Conservation (phyloP, 2,113 vertebrate species). For the Psilopogon haemacephalus region DNA sequence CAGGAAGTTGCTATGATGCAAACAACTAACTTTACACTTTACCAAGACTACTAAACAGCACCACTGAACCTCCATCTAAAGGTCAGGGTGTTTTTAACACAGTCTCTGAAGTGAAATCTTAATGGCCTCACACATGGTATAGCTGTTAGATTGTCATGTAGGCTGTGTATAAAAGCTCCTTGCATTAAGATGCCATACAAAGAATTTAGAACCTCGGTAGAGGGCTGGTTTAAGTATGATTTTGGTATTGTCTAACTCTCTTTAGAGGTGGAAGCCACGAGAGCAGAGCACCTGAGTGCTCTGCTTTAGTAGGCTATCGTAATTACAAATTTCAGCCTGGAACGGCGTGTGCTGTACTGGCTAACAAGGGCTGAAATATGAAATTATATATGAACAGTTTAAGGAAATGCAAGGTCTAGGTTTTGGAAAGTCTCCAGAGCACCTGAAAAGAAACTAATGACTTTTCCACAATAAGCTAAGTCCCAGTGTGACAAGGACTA, state of each 20-base stretch:
- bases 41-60: background rate
- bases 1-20: background rate
- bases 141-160: background rate
- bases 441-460: conserved; percentile 52
- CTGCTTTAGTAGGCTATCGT: background rate
- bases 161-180: background rate
- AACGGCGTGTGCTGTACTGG: background rate
- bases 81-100: background rate
- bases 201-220: background rate
- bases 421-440: conserved; percentile 44
- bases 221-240: background rate
- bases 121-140: background rate
- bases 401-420: conserved; percentile 32
- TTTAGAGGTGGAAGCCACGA: background rate
- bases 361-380: background rate
- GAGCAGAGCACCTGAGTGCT: background rate
- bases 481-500: conserved; percentile 34
- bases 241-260: background rate
- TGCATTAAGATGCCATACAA: background rate
- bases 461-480: conserved; percentile 47
- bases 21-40: background rate
- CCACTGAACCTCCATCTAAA: background rate
- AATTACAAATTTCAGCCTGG: background rate
- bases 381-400: background rate
- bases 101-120: background rate